Percentiles rank a stretch among this genome's conserved stretches.
Evolutionary conservation across 2,113 vertebrate species (phyloP).

Genomic region (Peromyscus leucopus): DNA sequence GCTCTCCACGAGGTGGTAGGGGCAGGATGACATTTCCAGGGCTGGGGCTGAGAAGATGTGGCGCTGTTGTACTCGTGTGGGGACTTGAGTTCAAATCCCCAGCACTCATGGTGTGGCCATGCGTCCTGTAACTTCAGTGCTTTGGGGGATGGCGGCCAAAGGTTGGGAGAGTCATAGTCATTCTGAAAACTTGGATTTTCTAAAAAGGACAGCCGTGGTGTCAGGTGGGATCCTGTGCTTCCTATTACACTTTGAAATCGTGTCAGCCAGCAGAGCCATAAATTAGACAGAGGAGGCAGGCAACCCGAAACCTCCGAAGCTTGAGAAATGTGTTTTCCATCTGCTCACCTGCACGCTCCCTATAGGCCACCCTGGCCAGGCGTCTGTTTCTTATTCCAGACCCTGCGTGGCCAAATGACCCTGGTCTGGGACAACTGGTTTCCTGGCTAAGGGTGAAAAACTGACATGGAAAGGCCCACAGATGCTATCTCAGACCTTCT

Average conservation of each 20-base stretch:
- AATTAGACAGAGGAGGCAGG: neutral
- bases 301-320: neutral
- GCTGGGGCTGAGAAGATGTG: neutral
- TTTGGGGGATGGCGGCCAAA: too few relatives aligned
- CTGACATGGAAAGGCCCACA: neutral
- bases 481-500: neutral
- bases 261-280: neutral
- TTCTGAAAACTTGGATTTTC: neutral
- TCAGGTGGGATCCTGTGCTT: neutral
- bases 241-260: neutral
- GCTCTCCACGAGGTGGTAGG: neutral
- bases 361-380: neutral
- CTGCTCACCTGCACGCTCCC: neutral
- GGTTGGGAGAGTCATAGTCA: neutral
- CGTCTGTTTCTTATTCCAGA: neutral
- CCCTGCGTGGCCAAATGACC: neutral
- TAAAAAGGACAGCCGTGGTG: neutral
- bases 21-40: neutral
- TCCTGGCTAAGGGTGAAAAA: neutral
- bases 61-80: neutral
- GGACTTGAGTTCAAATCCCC: neutral
- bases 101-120: accelerated
- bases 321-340: neutral
- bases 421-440: neutral
- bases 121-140: neutral